Percentiles rank a stretch among this genome's conserved stretches.
Conservation (phyloP, 2,113 vertebrate species). For the Verasper variegatus region DNA sequence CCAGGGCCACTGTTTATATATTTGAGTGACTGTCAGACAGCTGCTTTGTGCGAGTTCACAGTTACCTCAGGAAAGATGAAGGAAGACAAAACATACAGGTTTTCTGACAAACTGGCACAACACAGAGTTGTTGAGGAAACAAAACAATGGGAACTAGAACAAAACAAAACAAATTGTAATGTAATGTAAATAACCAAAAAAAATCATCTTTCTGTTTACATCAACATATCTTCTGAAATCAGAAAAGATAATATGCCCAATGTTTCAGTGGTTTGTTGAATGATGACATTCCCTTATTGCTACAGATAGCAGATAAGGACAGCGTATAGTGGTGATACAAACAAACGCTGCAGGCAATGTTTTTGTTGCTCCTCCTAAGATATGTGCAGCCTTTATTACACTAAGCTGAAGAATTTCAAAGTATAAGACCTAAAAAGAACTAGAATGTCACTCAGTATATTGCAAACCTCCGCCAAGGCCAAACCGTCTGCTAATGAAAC, state of each 20-base stretch:
- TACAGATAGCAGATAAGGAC: not conserved
- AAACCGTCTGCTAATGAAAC: no score
- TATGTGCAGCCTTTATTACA: not conserved
- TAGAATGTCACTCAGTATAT: no score
- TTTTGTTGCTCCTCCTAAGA: not conserved
- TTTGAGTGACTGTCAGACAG: conserved; percentile 51
- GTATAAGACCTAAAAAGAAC: no score
- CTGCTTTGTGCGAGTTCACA: conserved; percentile 32
- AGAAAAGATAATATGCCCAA: not conserved
- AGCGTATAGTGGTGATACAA: not conserved
- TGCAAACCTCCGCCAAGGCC: no score
- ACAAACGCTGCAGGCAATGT: not conserved
- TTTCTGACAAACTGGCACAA: no score
- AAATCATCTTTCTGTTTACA: not conserved
- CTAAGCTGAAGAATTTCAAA: no score
- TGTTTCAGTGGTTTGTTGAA: not conserved
- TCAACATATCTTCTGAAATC: not conserved
- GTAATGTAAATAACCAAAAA: no score
- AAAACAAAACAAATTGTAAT: no score
- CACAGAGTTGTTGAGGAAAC: conserved; percentile 26
- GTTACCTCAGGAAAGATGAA: not conserved
- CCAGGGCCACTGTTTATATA: conserved; percentile 33
- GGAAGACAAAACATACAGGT: no score
- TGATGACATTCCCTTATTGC: not conserved
- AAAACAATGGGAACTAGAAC: not conserved